A percentile compares a stretch with the other conserved stretches of the same genome.
Evolutionary conservation across 2,797 vertebrate genomes (phyloP).

Genomic region (Capromys pilorides): DNA sequence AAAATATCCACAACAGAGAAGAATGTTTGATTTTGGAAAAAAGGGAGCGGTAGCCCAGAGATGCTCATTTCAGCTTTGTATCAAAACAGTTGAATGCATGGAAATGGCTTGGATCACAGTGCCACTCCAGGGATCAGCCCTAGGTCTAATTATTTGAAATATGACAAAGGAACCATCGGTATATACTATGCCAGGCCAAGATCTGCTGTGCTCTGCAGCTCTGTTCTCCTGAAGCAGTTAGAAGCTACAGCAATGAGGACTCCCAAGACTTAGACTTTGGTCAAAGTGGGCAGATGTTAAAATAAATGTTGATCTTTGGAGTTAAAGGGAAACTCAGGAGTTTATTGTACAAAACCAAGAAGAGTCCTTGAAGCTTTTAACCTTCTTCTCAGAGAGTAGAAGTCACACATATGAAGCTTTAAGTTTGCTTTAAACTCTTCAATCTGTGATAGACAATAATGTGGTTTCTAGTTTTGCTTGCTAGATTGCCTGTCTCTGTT

Average conservation of each 20-base stretch:
- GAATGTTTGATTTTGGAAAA: neutral
- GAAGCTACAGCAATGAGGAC: slow-evolving; percentile 42
- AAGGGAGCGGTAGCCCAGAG: neutral
- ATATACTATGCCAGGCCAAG: neutral
- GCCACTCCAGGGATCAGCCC: neutral
- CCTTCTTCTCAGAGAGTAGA: slow-evolving; percentile 79
- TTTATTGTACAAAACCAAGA: slow-evolving; percentile 78
- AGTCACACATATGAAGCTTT: slow-evolving; percentile 85
- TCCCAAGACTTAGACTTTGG: slow-evolving; percentile 64
- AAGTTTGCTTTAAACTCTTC: slow-evolving; percentile 81
- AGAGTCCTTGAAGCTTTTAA: slow-evolving; percentile 78
- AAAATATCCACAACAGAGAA: neutral
- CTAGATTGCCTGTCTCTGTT: slow-evolving; percentile 86
- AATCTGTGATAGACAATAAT: slow-evolving; percentile 84
- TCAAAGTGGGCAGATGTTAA: slow-evolving; percentile 71
- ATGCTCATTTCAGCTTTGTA: slow-evolving; percentile 10
- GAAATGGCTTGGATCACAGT: neutral
- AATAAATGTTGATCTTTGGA: slow-evolving; percentile 80
- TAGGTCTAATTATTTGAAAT: slow-evolving; percentile 6
- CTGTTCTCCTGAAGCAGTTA: neutral
- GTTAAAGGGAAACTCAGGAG: slow-evolving; percentile 76
- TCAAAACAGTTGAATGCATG: neutral
- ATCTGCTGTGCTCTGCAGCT: neutral
- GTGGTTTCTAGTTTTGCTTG: slow-evolving; percentile 85
- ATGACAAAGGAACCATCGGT: neutral